Conservation (phyloP, 1,140 invertebrate genomes). For the Macrotrachela quadricornifera region DNA sequence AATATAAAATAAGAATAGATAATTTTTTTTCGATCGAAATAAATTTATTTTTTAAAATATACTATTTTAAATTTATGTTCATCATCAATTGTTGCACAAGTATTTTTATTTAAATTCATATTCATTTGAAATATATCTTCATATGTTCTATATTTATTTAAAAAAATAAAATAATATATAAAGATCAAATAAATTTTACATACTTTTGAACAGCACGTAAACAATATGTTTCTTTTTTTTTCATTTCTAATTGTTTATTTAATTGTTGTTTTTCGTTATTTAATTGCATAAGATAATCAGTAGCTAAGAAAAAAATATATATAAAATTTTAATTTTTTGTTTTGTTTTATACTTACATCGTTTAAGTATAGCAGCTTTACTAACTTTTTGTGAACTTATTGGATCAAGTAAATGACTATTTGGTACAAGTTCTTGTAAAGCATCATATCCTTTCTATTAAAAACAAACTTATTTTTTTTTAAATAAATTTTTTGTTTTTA, state of each 20-base stretch:
- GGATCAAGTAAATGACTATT: constrained; percentile 8
- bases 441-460: constrained; percentile 7
- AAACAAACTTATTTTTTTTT: background rate
- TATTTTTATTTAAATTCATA: no score
- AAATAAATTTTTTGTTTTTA: background rate
- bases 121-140: no score
- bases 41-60: no score
- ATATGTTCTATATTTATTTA: background rate
- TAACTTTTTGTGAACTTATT: constrained; percentile 8
- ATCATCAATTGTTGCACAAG: no score
- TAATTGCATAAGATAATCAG: constrained; percentile 4
- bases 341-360: constrained; percentile 1
- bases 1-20: no score
- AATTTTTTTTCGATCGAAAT: no score
- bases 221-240: no score
- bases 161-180: background rate
- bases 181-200: no score
- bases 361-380: constrained; percentile 9
- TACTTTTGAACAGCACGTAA: no score
- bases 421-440: constrained; percentile 5
- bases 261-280: background rate
- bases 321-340: background rate
- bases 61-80: no score
- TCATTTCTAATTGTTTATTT: no score
- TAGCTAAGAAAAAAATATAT: background rate